A percentile compares a stretch with the other conserved stretches of the same genome.
phyloP scores from a whole-genome alignment of 2,113 vertebrate species.

The Rhinolophus ferrumequinum region DNA sequence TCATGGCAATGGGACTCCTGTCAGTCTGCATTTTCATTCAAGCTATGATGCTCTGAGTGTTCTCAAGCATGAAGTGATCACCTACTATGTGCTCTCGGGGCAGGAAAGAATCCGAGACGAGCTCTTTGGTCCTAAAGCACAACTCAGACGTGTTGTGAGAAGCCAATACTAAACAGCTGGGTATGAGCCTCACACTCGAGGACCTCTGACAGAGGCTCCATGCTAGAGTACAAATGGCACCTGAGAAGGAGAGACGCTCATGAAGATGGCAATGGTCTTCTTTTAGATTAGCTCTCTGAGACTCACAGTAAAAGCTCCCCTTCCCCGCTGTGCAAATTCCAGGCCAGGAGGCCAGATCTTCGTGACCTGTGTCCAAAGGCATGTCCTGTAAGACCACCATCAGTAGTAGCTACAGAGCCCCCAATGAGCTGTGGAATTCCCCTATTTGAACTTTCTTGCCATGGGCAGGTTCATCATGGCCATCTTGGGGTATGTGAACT shows the following conservation, averaged over 20 bases:
- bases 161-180: not conserved
- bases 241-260: not conserved
- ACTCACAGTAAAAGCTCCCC: not conserved
- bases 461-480: not conserved
- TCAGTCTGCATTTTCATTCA: not conserved
- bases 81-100: not conserved
- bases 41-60: not conserved
- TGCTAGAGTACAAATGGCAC: too few relatives aligned
- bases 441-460: not conserved
- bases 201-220: not conserved
- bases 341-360: not conserved
- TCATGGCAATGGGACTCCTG: not conserved
- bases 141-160: not conserved
- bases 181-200: not conserved
- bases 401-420: rapidly evolving
- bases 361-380: not conserved
- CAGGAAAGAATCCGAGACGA: not conserved
- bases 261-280: not conserved
- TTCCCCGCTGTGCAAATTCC: not conserved
- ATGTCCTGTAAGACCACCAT: not conserved
- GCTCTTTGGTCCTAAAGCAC: not conserved
- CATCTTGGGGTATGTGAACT: rapidly evolving
- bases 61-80: not conserved
- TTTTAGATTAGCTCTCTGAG: not conserved
- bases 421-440: too few relatives aligned